Conservation (phyloP, 2,113 vertebrate species). For the Amphilophus citrinellus region DNA sequence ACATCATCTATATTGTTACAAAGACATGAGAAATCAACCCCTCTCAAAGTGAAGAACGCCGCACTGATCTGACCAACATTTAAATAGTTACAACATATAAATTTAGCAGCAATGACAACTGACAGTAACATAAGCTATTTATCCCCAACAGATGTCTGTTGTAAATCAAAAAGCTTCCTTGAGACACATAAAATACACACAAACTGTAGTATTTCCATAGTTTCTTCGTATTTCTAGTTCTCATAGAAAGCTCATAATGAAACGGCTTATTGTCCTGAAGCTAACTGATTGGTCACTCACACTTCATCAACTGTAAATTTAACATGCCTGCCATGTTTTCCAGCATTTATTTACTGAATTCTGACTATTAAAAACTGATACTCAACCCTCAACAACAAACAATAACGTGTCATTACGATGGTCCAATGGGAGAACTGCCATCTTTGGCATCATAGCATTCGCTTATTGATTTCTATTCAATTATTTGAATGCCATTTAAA, state of each 20-base stretch:
- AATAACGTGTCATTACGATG: too few species aligned
- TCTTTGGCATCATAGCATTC: background rate
- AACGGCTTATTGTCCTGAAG: background rate
- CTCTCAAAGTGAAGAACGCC: background rate
- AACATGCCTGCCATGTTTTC: background rate
- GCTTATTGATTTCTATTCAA: background rate
- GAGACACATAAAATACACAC: background rate
- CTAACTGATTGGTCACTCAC: background rate
- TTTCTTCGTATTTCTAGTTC: background rate
- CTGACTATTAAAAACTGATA: fast-evolving
- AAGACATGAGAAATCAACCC: background rate
- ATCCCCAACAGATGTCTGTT: background rate
- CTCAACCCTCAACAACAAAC: background rate
- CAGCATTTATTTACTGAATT: background rate
- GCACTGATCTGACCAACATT: background rate
- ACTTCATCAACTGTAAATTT: background rate
- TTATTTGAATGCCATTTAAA: background rate
- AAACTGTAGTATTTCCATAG: background rate
- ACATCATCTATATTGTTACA: background rate
- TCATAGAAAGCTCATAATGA: background rate
- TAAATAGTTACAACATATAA: background rate
- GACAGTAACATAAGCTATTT: background rate
- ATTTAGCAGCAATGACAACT: background rate
- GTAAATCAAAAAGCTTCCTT: background rate
- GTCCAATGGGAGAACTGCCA: background rate